phyloP scores from a whole-genome alignment of 1,140 invertebrate species.

The Gryon sp. region DNA sequence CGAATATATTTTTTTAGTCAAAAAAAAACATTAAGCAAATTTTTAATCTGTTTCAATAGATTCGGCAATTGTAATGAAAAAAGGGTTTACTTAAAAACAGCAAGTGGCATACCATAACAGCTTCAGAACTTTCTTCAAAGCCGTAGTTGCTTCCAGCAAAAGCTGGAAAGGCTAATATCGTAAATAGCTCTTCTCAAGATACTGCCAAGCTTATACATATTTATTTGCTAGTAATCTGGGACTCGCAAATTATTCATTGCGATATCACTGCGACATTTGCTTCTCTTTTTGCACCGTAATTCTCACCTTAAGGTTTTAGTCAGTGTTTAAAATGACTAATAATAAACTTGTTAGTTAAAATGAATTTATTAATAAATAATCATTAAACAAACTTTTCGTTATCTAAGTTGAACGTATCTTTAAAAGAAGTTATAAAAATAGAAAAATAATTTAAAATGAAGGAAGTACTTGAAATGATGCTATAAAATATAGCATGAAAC shows the following conservation, averaged over 20 bases:
- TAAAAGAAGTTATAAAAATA: too few species aligned
- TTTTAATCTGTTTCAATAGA: conserved; percentile 7
- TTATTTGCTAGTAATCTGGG: conserved; percentile 48
- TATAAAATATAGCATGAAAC: too few species aligned
- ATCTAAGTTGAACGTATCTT: too few species aligned
- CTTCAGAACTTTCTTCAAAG: conserved; percentile 34
- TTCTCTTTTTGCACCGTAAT: conserved; percentile 22
- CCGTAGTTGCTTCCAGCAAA: conserved; percentile 1
- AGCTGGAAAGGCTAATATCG: conserved; percentile 31
- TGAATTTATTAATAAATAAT: too few species aligned
- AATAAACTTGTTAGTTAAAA: too few species aligned
- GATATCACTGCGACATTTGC: conserved; percentile 12
- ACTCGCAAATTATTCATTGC: conserved; percentile 26
- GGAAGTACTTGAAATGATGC: too few species aligned
- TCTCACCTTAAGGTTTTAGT: conserved; percentile 4
- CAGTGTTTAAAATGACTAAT: not conserved
- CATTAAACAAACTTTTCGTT: too few species aligned
- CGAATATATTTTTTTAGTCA: conserved; percentile 3
- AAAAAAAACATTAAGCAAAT: conserved; percentile 7
- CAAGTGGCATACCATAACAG: conserved; percentile 20
- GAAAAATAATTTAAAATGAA: too few species aligned
- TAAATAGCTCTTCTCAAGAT: conserved; percentile 47
- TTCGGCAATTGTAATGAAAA: not conserved
- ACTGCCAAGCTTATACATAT: conserved; percentile 43
- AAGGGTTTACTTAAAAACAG: conserved; percentile 27